Base-by-base conservation (phyloP, 2,797 vertebrate genomes). In the Squalus acanthias region DNA sequence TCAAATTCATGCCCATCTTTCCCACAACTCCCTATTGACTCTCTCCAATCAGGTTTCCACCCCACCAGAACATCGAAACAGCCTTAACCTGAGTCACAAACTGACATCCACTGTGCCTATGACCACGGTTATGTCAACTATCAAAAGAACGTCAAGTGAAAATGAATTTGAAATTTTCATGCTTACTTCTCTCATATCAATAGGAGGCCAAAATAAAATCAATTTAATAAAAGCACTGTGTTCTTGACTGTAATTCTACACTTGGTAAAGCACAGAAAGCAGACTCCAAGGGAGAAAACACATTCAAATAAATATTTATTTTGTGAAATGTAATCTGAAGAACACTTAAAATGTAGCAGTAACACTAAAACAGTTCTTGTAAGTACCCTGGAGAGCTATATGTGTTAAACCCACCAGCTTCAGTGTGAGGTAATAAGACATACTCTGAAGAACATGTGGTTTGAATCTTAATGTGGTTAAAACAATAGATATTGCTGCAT, bases 271-370 rank as follows among this genome's bases (percentile, higher is more conserved):
- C 46, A 95, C 57, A 50, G 3, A 74, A 95, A 95, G 57, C 69
- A 74, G 53, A 6, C 70, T 57, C 70, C 57, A 95, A 72, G 13
- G 6, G 29, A n/a, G 26, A 95, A 65, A 53, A 46, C 20, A 74
- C 46, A 57, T 29, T 92, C 94, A 95, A 74, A n/a, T 60, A 95
- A 76, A 57, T 95, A 60, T 76, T 95, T 76, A 72, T 95, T 95
- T 76, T 76, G 50, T 57, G 69, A 95, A 74, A 74, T 74, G 50
- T 24, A 76, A 95, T 95, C 67, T 70, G 46, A 53, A 72, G 93
- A 95, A 95, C 69, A 72, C 22, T 74, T 74, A 95, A 60, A 70
- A 74, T 53, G 26, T 76, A 33, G 67, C 24, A 65, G 50, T 50
- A 69, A 94, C n/a, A 94, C n/a, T 67, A 94, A 69, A 94, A 39